Percentiles rank a stretch among this genome's conserved stretches.
Evolutionary conservation across 2,888 invertebrate species (phyloP).

Genomic region (Junonia oenone): DNA sequence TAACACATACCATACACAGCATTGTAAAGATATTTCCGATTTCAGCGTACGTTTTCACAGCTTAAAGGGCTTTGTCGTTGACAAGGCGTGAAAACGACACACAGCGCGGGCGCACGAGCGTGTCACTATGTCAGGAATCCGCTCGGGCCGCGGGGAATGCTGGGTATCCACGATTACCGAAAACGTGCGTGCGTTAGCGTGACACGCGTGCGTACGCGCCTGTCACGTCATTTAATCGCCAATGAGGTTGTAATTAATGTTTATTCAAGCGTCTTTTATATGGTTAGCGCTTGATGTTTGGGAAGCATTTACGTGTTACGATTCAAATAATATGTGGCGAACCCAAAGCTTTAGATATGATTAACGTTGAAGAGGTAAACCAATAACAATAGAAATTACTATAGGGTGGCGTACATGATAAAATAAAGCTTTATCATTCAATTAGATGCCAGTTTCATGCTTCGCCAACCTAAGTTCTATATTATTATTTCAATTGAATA

Average conservation of each 20-base stretch:
- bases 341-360: no score
- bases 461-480: no score
- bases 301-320: no score
- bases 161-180: constrained; percentile 38
- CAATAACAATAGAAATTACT: no score
- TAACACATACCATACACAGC: background rate
- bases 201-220: constrained; percentile 35
- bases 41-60: constrained; percentile 7
- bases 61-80: constrained; percentile 14
- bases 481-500: no score
- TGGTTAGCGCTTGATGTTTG: no score
- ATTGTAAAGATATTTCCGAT: background rate
- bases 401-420: no score
- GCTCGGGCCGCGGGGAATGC: constrained; percentile 38
- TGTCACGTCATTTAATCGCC: background rate
- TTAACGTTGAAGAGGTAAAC: no score
- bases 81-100: constrained; percentile 24
- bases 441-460: no score
- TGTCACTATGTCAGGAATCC: constrained; percentile 66
- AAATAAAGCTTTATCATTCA: no score
- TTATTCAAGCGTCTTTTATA: no score
- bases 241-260: background rate
- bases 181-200: constrained; percentile 34
- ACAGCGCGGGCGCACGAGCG: constrained; percentile 49
- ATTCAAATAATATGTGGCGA: no score